phyloP scores from a whole-genome alignment of 2,888 invertebrate species.

The Papilio protenor region DNA sequence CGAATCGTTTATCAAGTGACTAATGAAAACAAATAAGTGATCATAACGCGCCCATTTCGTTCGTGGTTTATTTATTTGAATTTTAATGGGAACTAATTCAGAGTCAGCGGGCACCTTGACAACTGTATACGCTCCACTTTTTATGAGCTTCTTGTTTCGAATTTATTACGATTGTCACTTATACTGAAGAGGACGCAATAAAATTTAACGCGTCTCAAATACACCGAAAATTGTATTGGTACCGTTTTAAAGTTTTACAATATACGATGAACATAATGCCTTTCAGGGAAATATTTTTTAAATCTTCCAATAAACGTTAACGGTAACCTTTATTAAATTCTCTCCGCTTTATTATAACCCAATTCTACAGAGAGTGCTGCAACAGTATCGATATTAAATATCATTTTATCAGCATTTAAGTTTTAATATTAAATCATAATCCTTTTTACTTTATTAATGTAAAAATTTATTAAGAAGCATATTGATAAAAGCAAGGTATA shows the following conservation, averaged over 20 bases:
- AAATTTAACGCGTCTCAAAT: constrained; percentile 59
- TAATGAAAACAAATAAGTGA: constrained; percentile 56
- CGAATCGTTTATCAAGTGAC: constrained; percentile 55
- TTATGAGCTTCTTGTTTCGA: constrained; percentile 70
- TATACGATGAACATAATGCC: constrained; percentile 53
- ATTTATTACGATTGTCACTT: constrained; percentile 76
- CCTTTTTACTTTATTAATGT: background rate
- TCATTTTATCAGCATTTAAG: constrained; percentile 22
- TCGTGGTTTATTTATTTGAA: constrained; percentile 69
- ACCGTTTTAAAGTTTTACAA: constrained; percentile 53
- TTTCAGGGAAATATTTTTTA: constrained; percentile 4
- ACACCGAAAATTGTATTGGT: constrained; percentile 9
- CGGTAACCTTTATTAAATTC: constrained; percentile 47
- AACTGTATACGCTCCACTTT: constrained; percentile 71
- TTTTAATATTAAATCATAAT: background rate
- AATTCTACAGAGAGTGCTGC: constrained; percentile 45
- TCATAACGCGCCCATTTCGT: constrained; percentile 52
- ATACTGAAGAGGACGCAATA: constrained; percentile 61
- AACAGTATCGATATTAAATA: constrained; percentile 42
- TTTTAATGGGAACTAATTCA: constrained; percentile 72
- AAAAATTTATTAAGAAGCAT: no score
- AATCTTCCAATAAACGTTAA: constrained; percentile 45
- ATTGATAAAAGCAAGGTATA: background rate
- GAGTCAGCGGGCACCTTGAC: constrained; percentile 69
- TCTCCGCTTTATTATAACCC: constrained; percentile 44